A percentile compares a stretch with the other conserved stretches of the same genome.
These are phyloP conservation scores for Montipora sp. DNA, from an alignment of 64 coral and sea anemone genomes.

Conservation along the genomic window DNA sequence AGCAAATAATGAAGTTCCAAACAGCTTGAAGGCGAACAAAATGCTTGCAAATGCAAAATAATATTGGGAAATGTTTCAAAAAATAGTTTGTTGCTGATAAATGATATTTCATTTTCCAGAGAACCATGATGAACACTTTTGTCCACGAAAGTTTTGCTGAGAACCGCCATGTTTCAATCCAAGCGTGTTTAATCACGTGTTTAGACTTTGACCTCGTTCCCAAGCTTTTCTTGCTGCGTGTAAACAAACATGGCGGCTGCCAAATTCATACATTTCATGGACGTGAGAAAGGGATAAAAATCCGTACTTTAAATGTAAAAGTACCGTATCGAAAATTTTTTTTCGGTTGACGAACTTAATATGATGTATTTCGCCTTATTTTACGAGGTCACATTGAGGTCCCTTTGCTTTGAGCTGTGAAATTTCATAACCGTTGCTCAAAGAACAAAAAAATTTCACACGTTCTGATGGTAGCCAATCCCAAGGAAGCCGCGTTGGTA, in stretches of 20 bases:
- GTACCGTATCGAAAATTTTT: not conserved
- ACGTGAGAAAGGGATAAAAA: not conserved
- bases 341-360: not conserved
- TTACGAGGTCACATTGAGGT: not conserved
- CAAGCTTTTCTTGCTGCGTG: not conserved
- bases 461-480: not conserved
- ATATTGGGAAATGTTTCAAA: not conserved
- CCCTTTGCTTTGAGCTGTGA: not conserved
- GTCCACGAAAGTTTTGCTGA: not conserved
- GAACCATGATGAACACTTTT: not conserved
- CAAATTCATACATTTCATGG: conserved; percentile 8
- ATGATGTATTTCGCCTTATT: not conserved
- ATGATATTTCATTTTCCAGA: not conserved
- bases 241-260: conserved; percentile 2
- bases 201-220: not conserved
- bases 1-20: conserved; percentile 42
- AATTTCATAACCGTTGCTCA: not conserved
- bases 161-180: not conserved
- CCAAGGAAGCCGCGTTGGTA: not conserved
- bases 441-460: conserved; percentile 1
- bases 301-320: not conserved
- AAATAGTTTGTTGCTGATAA: not conserved
- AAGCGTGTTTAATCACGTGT: not conserved
- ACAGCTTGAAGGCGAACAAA: not conserved
- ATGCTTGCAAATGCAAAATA: not conserved